Conservation (phyloP, 2,113 vertebrate genomes). For the Tympanuchus pallidicinctus region DNA sequence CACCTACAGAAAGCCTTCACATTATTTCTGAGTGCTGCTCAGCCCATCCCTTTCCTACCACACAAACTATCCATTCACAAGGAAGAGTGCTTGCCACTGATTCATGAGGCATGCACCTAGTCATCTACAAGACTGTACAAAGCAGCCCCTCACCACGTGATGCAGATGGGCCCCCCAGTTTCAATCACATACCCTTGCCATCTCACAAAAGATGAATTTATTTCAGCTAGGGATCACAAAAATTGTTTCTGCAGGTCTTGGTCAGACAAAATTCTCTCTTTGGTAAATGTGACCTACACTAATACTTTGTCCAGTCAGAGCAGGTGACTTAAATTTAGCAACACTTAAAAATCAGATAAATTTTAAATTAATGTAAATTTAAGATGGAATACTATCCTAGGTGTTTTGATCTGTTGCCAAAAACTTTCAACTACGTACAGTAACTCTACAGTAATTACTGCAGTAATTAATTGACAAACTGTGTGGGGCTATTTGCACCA, state of each 20-base stretch:
- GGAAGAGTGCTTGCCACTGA: background rate
- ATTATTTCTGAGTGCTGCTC: fast-evolving
- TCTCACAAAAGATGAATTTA: background rate
- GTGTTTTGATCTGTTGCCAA: background rate
- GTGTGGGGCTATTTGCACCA: background rate
- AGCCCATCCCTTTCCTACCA: background rate
- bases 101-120: background rate
- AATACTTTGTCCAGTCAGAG: background rate
- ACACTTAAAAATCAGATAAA: background rate
- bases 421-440: background rate
- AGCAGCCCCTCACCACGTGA: fast-evolving
- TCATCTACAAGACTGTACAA: background rate
- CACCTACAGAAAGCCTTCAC: background rate
- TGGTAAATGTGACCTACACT: background rate
- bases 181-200: background rate
- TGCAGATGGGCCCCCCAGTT: fast-evolving
- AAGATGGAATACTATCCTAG: background rate
- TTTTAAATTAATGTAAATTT: background rate
- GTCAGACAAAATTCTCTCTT: background rate
- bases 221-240: background rate
- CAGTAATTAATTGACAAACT: background rate
- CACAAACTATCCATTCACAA: background rate
- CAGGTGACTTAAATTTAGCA: fast-evolving
- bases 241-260: background rate
- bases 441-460: background rate